Evolutionary conservation across 2,797 vertebrate species (phyloP).

Genomic region (Tapera naevia): DNA sequence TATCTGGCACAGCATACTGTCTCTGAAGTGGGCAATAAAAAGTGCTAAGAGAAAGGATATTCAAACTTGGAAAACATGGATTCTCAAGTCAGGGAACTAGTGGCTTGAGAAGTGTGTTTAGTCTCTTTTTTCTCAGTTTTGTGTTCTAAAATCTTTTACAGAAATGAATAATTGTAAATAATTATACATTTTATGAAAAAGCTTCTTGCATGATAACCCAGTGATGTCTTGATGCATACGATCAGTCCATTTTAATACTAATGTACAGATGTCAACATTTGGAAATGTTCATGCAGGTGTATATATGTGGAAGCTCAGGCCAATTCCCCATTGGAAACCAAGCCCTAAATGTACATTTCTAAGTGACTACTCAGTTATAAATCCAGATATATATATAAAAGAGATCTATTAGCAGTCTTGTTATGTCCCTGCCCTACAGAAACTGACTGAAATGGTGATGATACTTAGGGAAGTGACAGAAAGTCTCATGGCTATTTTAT

Average conservation of each 20-base stretch:
- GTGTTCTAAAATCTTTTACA: background rate
- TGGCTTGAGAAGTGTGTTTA: background rate
- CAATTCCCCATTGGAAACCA: background rate
- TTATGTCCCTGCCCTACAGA: background rate
- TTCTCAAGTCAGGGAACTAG: background rate
- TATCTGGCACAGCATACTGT: background rate
- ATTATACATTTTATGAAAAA: background rate
- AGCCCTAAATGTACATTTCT: background rate
- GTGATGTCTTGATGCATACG: background rate
- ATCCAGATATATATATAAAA: constrained; percentile 8
- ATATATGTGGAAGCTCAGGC: background rate
- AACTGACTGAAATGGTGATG: background rate
- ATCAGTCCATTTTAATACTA: background rate
- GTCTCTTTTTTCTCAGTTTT: background rate
- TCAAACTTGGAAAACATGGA: background rate
- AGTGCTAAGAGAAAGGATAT: background rate
- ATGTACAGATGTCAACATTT: background rate
- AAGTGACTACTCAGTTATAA: constrained; percentile 7
- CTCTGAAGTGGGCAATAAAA: background rate
- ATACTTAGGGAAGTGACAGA: background rate
- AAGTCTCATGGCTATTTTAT: background rate
- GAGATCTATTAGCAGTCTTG: background rate
- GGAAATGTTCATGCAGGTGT: background rate
- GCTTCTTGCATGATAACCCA: background rate
- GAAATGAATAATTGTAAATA: background rate